These are phyloP conservation scores for Mus spicilegus DNA, from an alignment of 2,113 vertebrate species.

Conservation along the genomic window DNA sequence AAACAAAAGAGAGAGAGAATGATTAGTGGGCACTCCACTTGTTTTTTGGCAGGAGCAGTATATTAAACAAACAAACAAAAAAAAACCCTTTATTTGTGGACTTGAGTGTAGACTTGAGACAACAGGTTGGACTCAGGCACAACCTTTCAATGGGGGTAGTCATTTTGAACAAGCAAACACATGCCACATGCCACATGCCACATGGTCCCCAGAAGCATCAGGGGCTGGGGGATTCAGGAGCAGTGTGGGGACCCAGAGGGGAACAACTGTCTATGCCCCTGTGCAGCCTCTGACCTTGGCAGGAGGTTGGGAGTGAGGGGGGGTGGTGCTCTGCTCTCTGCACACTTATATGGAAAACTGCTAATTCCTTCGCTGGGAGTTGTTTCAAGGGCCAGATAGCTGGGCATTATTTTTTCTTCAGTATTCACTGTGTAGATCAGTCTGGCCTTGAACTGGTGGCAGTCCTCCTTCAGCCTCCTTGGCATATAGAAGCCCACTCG, in stretches of 20 bases:
- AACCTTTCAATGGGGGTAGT: background rate
- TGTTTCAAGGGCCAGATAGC: background rate
- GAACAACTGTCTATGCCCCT: background rate
- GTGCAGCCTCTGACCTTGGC: background rate
- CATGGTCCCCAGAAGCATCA: background rate
- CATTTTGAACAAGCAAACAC: background rate
- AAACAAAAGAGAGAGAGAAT: background rate
- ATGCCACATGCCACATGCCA: background rate
- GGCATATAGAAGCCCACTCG: background rate
- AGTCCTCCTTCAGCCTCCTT: background rate
- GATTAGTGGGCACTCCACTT: slow-evolving; percentile 2
- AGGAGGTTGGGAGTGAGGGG: no score
- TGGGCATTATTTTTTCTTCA: background rate
- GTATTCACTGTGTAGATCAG: background rate
- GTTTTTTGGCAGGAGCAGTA: background rate
- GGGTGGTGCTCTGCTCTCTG: background rate
- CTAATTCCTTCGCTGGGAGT: background rate
- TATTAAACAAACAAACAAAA: background rate
- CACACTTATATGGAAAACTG: background rate
- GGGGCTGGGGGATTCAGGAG: background rate
- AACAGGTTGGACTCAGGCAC: slow-evolving; percentile 5
- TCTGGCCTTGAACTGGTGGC: background rate
- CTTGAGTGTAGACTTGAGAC: slow-evolving; percentile 31
- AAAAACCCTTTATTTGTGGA: slow-evolving; percentile 3
- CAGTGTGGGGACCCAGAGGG: accelerated